Evolutionary conservation across 2,888 invertebrate genomes (phyloP).

Genomic region (Leucophenga montana): DNA sequence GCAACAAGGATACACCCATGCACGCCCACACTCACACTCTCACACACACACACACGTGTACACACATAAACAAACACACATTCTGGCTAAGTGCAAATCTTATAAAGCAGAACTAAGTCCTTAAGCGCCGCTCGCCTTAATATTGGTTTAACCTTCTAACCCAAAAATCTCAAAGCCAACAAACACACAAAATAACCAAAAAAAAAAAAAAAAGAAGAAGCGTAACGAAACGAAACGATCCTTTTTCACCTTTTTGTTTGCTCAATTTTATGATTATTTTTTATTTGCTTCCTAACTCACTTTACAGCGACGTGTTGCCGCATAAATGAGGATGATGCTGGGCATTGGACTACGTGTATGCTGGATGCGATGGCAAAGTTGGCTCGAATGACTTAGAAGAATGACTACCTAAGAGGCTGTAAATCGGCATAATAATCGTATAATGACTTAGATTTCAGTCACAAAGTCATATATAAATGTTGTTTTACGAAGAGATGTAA

Average conservation of each 20-base stretch:
- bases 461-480: too few relatives aligned
- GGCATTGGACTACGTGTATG: too few relatives aligned
- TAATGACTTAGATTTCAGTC: too few relatives aligned
- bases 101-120: constrained; percentile 31
- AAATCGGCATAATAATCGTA: too few relatives aligned
- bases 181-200: neutral
- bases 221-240: constrained; percentile 37
- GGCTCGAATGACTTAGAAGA: too few relatives aligned
- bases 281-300: too few relatives aligned
- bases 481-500: too few relatives aligned
- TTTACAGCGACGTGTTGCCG: too few relatives aligned
- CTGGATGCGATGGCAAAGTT: too few relatives aligned
- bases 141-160: constrained; percentile 36
- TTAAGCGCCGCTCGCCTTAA: constrained; percentile 35
- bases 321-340: too few relatives aligned
- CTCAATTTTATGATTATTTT: constrained; percentile 30
- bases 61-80: neutral
- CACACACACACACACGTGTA: constrained; percentile 31
- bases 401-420: too few relatives aligned
- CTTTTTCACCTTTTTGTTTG: constrained; percentile 61
- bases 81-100: constrained; percentile 13
- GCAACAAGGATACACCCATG: constrained; percentile 28
- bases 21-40: too few relatives aligned
- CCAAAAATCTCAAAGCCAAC: neutral
- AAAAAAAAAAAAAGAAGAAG: constrained; percentile 2